These are phyloP conservation scores for Carpatolechia fugitivella DNA, from an alignment of 2,888 invertebrate genomes.

Conservation along the genomic window DNA sequence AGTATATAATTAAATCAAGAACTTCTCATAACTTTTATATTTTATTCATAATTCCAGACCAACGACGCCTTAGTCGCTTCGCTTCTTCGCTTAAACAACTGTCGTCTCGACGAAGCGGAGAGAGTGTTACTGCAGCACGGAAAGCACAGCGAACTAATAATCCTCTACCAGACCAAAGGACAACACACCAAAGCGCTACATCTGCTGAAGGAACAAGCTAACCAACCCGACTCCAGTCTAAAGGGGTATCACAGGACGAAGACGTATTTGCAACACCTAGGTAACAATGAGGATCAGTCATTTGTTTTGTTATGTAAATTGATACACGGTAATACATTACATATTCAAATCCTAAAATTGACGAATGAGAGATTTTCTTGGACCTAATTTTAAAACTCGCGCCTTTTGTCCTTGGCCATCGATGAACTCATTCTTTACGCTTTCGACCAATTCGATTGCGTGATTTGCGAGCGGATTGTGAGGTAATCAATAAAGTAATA, in stretches of 20 bases:
- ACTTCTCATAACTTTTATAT: too few species aligned
- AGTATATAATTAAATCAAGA: too few species aligned
- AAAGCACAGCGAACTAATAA: slow-evolving; percentile 95
- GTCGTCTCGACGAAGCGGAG: slow-evolving; percentile 96
- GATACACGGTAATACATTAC: too few species aligned
- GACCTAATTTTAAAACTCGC: too few species aligned
- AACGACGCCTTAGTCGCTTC: slow-evolving; percentile 97
- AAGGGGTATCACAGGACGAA: slow-evolving; percentile 91
- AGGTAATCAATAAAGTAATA: too few species aligned
- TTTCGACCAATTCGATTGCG: too few species aligned
- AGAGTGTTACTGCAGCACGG: slow-evolving; percentile 90
- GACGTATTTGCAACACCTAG: slow-evolving; percentile 94
- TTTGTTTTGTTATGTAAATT: neutral
- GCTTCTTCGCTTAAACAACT: slow-evolving; percentile 92
- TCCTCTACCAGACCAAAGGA: slow-evolving; percentile 96
- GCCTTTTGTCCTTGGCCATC: too few species aligned
- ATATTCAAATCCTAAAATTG: too few species aligned
- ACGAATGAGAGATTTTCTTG: too few species aligned
- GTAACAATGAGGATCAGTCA: slow-evolving; percentile 50
- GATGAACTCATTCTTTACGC: too few species aligned
- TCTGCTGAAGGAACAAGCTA: slow-evolving; percentile 87
- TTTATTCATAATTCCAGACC: slow-evolving; percentile 77
- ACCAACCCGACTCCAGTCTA: slow-evolving; percentile 86
- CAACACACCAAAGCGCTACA: slow-evolving; percentile 95
- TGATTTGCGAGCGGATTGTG: too few species aligned